Conservation (phyloP, 2,888 invertebrate genomes). For the Brachypalpus laphriformis region DNA sequence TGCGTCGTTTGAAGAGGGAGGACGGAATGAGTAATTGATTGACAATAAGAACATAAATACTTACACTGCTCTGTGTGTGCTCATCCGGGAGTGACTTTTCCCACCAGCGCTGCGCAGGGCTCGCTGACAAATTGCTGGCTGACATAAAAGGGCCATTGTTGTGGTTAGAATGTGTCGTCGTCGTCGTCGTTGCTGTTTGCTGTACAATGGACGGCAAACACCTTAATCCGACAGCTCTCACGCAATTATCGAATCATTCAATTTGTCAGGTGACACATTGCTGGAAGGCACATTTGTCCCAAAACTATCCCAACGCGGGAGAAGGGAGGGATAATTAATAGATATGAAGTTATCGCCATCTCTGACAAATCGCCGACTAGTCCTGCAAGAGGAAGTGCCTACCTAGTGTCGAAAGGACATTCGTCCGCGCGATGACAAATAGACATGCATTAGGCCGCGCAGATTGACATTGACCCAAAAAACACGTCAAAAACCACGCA, state of each 20-base stretch:
- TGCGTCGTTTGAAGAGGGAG: background rate
- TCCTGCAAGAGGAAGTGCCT: constrained; percentile 32
- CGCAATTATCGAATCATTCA: constrained; percentile 76
- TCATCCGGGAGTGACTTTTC: constrained; percentile 58
- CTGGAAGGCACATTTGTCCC: constrained; percentile 67
- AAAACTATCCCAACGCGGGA: constrained; percentile 52
- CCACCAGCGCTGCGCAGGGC: constrained; percentile 39
- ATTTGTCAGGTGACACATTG: constrained; percentile 75
- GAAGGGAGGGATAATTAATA: constrained; percentile 59
- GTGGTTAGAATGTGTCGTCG: constrained; percentile 60
- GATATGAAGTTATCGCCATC: constrained; percentile 57
- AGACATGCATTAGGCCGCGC: constrained; percentile 63
- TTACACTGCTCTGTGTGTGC: constrained; percentile 11
- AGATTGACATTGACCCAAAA: constrained; percentile 71
- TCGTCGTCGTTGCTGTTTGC: constrained; percentile 11
- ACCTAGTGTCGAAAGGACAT: constrained; percentile 62
- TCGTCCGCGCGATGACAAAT: constrained; percentile 59
- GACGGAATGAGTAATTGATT: constrained; percentile 68
- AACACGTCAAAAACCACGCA: constrained; percentile 62
- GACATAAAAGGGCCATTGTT: constrained; percentile 69
- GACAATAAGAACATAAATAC: constrained; percentile 68
- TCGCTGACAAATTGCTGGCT: constrained; percentile 65
- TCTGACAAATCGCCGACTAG: constrained; percentile 55
- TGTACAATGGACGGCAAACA: constrained; percentile 53
- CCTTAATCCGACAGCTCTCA: constrained; percentile 74